A percentile compares a stretch with the other conserved stretches of the same genome.
These are phyloP conservation scores for Scolopax rusticola DNA, from an alignment of 2,797 vertebrate genomes.

Conservation along the genomic window DNA sequence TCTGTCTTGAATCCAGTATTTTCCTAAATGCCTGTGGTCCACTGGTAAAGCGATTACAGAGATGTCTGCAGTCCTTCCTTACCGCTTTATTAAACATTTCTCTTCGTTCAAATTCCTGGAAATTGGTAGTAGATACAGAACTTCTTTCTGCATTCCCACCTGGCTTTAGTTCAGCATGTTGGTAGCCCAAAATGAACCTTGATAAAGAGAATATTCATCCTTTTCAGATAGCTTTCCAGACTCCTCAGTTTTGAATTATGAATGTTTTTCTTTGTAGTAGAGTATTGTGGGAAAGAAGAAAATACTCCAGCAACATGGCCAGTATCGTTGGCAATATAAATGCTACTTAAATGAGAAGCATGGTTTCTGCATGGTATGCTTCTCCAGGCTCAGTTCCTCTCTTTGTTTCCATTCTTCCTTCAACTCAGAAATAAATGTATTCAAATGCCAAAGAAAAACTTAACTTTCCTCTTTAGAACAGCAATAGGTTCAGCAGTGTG, in stretches of 20 bases:
- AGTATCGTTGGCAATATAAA: constrained; percentile 17
- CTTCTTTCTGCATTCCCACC: neutral
- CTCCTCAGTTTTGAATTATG: neutral
- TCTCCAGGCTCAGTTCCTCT: neutral
- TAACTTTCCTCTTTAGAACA: neutral
- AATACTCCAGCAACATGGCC: neutral
- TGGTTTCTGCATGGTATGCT: neutral
- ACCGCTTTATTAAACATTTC: neutral
- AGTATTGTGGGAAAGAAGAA: neutral
- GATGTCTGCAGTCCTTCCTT: neutral
- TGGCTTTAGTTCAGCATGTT: neutral
- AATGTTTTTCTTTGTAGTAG: constrained; percentile 1
- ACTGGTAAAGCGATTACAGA: constrained; percentile 27
- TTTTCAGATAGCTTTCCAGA: neutral
- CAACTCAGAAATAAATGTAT: neutral
- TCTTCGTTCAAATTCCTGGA: constrained; percentile 36
- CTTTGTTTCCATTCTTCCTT: neutral
- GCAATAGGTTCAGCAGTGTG: neutral
- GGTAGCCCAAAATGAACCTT: neutral
- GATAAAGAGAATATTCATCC: constrained; percentile 44
- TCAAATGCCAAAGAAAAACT: neutral
- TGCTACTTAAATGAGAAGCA: neutral
- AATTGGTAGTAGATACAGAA: constrained; percentile 12
- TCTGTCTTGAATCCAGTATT: neutral
- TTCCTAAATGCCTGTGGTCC: constrained; percentile 49